phyloP scores from a whole-genome alignment of 2,888 invertebrate species.

The Philonicus albiceps region DNA sequence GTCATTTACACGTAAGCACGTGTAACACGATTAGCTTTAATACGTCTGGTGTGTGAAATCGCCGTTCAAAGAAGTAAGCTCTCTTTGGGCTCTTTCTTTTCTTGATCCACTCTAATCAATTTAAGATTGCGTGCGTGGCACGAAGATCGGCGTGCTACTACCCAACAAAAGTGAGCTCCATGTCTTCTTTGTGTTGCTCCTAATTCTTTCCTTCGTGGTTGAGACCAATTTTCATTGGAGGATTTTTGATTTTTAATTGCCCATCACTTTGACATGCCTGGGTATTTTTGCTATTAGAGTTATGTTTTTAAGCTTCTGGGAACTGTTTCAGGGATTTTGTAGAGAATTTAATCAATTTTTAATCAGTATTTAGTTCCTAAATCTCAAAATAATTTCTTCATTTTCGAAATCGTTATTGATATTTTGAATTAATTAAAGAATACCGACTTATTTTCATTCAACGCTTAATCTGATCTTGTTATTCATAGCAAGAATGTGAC shows the following conservation, averaged over 20 bases:
- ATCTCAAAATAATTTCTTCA: not conserved
- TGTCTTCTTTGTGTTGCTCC: not conserved
- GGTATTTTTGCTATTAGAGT: not conserved
- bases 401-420: not conserved
- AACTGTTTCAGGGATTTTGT: not conserved
- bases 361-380: not conserved
- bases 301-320: not conserved
- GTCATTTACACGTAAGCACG: not conserved
- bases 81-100: not conserved
- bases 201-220: not conserved
- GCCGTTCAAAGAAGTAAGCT: not conserved
- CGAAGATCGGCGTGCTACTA: not conserved
- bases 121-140: not conserved
- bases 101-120: not conserved
- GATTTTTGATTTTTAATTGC: not conserved
- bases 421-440: not conserved
- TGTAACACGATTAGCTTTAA: slow-evolving; percentile 7
- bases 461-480: too few species aligned
- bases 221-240: not conserved
- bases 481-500: too few species aligned
- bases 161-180: not conserved
- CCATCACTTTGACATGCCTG: not conserved
- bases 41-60: not conserved
- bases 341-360: not conserved
- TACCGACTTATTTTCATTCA: too few species aligned